Evolutionary conservation across 2,113 vertebrate genomes (phyloP).

Genomic region (Pimephales promelas): DNA sequence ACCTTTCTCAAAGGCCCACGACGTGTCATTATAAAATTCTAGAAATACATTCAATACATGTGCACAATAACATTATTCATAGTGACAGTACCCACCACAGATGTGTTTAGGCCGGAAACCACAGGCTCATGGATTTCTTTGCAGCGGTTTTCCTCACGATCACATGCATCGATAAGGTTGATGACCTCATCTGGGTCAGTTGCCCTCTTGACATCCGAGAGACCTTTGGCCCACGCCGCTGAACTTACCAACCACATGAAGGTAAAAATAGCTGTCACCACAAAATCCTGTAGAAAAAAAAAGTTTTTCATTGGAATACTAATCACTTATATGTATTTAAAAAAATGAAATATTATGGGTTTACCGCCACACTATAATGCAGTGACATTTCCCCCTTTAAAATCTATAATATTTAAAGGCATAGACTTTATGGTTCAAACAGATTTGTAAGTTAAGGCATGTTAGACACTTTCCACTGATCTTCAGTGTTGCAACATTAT

Average conservation of each 20-base stretch:
- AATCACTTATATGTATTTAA: not conserved
- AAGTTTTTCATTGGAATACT: not conserved
- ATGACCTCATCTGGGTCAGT: constrained; percentile 82
- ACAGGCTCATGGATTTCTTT: constrained; percentile 82
- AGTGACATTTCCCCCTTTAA: not conserved
- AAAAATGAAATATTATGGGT: not conserved
- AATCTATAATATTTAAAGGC: not conserved
- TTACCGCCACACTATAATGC: not conserved
- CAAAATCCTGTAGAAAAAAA: constrained; percentile 76
- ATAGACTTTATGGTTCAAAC: not conserved
- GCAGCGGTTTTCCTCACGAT: constrained; percentile 68
- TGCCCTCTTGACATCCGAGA: constrained; percentile 84
- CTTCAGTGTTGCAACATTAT: not conserved
- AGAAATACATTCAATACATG: not conserved
- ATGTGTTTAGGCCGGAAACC: constrained; percentile 88
- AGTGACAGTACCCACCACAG: constrained; percentile 78
- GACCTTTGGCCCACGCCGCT: constrained; percentile 87
- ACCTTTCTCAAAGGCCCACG: not conserved
- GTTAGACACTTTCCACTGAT: not conserved
- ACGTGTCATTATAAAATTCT: not conserved
- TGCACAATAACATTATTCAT: not conserved
- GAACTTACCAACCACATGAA: constrained; percentile 92
- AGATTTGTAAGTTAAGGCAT: not conserved
- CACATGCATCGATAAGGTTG: constrained; percentile 72
- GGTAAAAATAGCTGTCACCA: constrained; percentile 81